Percentiles rank a stretch among this genome's conserved stretches.
phyloP scores from a whole-genome alignment of 2,113 vertebrate species.

The Amphiprion percula region DNA sequence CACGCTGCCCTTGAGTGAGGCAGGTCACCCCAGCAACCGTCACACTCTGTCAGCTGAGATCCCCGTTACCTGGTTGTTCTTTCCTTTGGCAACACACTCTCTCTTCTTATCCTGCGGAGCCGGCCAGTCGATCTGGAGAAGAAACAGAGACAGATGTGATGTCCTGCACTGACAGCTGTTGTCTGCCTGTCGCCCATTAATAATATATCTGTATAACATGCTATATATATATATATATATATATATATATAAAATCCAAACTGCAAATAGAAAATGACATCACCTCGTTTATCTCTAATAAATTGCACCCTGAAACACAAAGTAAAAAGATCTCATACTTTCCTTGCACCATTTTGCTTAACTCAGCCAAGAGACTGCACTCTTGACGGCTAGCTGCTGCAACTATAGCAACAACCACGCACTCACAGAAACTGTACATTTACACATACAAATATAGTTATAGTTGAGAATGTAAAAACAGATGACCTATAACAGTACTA shows the following conservation, averaged over 20 bases:
- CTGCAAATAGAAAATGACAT: slow-evolving; percentile 13
- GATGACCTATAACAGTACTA: not conserved
- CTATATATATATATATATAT: not conserved
- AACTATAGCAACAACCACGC: slow-evolving; percentile 48
- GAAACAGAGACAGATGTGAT: slow-evolving; percentile 35
- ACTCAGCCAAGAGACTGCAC: not conserved
- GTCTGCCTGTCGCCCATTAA: not conserved
- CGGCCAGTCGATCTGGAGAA: slow-evolving; percentile 84
- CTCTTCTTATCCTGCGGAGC: slow-evolving; percentile 85
- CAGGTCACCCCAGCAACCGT: not conserved
- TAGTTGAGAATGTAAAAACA: not conserved
- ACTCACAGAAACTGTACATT: not conserved
- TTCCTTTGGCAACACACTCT: slow-evolving; percentile 84
- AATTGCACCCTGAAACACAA: not conserved
- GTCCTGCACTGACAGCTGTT: not conserved
- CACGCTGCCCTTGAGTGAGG: not conserved
- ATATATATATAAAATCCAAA: not conserved
- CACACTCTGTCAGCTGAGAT: not conserved
- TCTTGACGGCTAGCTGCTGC: slow-evolving; percentile 24
- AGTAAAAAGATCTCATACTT: slow-evolving; percentile 1
- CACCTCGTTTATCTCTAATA: slow-evolving; percentile 11
- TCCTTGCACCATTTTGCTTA: slow-evolving; percentile 8
- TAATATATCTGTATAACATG: not conserved
- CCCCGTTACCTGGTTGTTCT: slow-evolving; percentile 85
- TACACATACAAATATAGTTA: not conserved